Base-by-base conservation (phyloP, 2,888 invertebrate species). In the Cinara cedri region DNA sequence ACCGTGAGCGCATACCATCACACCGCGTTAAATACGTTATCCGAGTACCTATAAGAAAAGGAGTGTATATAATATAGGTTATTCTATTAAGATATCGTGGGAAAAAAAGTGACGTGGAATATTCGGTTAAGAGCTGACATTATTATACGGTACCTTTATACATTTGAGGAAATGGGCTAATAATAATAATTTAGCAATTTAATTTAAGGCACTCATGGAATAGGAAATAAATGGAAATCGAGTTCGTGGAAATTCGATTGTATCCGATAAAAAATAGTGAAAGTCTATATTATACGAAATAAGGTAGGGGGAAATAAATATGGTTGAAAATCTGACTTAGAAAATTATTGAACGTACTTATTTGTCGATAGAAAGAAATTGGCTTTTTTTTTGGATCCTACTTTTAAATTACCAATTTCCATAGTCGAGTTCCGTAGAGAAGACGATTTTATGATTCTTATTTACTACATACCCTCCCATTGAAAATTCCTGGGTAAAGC, bases 1-100 rank as follows among this genome's bases (percentile, higher is more conserved):
- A 70, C 78, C 11, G 55, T 49, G 57, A 21, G 42, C 68, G 57
- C 70, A 51, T 78, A 21, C 68, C 78, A 62, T 78, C 76, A 49
- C 34, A 68, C 34, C 68, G 13, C 66, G 34, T 66, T 66, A 65
- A 51, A 72, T 34, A 44, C 10, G 44, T 57, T 42, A 26, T 46
- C 19, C n/a, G 42, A 24, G 13, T 71, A n/a, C n/a, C n/a, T n/a
- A 6, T 34, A n/a, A 71, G 49, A 72, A 72, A 72, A 46, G 49
- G 57, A 26, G 14, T 10, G 16, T n/a, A n/a, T n/a, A n/a, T 44
- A 34, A 46, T 63, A n/a, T 14, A 46, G 26, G 8, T 44, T 71
- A 19, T 49, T 66, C 16, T 34, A 14, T 34, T 44, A 24, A 24
- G 54, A 65, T 10, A 24, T 34, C 74, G 63, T 74, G 74, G 75